phyloP scores from a whole-genome alignment of 2,113 vertebrate genomes.

The Arizona elegans region DNA sequence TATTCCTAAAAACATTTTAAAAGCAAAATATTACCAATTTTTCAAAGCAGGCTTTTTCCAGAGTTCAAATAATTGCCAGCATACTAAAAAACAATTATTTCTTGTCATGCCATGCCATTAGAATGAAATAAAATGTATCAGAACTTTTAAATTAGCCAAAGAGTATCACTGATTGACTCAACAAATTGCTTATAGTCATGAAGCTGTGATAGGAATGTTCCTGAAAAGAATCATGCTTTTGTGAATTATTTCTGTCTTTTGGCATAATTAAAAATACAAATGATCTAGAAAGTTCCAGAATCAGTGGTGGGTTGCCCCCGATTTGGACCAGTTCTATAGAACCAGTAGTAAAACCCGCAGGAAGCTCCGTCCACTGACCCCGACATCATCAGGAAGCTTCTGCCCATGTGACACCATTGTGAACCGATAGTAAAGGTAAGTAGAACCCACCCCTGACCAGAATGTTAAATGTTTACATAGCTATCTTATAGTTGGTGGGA shows the following conservation, averaged over 20 bases:
- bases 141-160: conserved; percentile 29
- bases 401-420: no score
- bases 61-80: conserved; percentile 56
- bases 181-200: background rate
- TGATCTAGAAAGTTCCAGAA: background rate
- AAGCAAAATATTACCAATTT: conserved; percentile 40
- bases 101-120: conserved; percentile 48
- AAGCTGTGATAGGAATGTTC: background rate
- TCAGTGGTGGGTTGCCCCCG: no score
- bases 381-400: no score
- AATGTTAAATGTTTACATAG: background rate
- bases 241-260: conserved; percentile 17
- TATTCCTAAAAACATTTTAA: conserved; percentile 50
- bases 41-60: conserved; percentile 66
- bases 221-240: background rate
- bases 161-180: background rate
- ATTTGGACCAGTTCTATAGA: no score
- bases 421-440: no score
- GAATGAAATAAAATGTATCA: conserved; percentile 45
- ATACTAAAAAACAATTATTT: conserved; percentile 41
- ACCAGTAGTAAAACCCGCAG: no score
- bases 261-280: rapidly evolving
- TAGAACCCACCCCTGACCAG: background rate
- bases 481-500: background rate
- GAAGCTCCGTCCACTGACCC: no score